Evolutionary conservation across 1,140 invertebrate genomes (phyloP).

Genomic region (Charaxes varanes): DNA sequence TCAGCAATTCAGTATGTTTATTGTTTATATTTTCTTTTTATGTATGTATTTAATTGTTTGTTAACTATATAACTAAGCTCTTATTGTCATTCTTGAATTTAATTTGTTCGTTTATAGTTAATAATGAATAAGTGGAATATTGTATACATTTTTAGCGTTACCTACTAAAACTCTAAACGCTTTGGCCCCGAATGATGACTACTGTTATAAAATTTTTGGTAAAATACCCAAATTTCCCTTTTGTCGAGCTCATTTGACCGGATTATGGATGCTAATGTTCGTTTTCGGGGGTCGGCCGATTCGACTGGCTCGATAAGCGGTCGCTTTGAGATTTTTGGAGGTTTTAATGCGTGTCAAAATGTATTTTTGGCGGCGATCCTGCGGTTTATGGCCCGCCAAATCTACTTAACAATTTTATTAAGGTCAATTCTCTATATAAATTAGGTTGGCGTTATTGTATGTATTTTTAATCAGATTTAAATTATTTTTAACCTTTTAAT

Average conservation of each 20-base stretch:
- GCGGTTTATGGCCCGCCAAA: no score
- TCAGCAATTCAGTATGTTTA: no score
- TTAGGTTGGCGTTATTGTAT: no score
- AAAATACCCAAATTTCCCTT: constrained; percentile 56
- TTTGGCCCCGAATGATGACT: constrained; percentile 28
- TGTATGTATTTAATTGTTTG: no score
- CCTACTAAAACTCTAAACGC: constrained; percentile 22
- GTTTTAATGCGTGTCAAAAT: constrained; percentile 34
- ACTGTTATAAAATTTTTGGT: constrained; percentile 54
- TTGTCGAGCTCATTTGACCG: constrained; percentile 53
- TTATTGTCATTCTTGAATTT: no score
- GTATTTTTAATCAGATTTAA: no score
- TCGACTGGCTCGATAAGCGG: constrained; percentile 35
- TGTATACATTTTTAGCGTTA: constrained; percentile 23
- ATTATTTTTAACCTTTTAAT: no score
- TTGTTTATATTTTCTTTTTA: no score
- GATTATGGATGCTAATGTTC: constrained; percentile 53
- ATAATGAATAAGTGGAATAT: constrained; percentile 19
- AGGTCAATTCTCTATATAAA: no score
- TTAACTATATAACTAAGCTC: no score
- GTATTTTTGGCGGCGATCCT: constrained; percentile 30
- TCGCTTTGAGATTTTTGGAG: constrained; percentile 25
- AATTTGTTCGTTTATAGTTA: no score
- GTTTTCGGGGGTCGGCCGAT: constrained; percentile 29
- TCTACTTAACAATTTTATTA: no score